Evolutionary conservation across 2,113 vertebrate genomes (phyloP).

Genomic region (Pseudopipra pipra): DNA sequence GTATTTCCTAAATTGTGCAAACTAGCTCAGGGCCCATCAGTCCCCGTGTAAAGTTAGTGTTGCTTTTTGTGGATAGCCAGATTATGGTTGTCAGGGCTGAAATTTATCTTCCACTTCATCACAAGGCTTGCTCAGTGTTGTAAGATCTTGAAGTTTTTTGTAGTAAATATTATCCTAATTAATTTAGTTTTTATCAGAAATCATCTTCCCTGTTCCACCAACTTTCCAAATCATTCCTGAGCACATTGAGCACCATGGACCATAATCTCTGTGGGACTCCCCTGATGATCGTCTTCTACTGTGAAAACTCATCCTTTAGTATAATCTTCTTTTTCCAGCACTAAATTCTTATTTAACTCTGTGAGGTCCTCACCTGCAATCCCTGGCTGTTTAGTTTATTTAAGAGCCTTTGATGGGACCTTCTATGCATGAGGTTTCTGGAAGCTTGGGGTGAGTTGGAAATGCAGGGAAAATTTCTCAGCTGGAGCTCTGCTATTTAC

Average conservation of each 20-base stretch:
- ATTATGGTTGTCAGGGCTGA: neutral
- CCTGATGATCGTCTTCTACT: neutral
- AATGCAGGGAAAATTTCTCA: conserved; percentile 25
- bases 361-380: conserved; percentile 5
- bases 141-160: neutral
- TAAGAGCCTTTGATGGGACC: conserved; percentile 26
- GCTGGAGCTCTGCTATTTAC: conserved; percentile 28
- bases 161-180: neutral
- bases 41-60: neutral
- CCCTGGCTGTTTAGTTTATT: neutral
- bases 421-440: neutral
- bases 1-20: conserved; percentile 13
- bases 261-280: neutral
- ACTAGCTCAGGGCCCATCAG: neutral
- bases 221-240: neutral
- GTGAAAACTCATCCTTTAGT: neutral
- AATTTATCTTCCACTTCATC: neutral
- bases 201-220: neutral
- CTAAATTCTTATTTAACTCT: neutral
- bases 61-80: neutral
- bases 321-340: neutral
- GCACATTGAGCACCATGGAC: neutral
- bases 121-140: neutral
- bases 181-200: neutral
- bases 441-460: conserved; percentile 32